These are phyloP conservation scores for Mergus octosetaceus DNA, from an alignment of 2,797 vertebrate genomes.

Conservation along the genomic window DNA sequence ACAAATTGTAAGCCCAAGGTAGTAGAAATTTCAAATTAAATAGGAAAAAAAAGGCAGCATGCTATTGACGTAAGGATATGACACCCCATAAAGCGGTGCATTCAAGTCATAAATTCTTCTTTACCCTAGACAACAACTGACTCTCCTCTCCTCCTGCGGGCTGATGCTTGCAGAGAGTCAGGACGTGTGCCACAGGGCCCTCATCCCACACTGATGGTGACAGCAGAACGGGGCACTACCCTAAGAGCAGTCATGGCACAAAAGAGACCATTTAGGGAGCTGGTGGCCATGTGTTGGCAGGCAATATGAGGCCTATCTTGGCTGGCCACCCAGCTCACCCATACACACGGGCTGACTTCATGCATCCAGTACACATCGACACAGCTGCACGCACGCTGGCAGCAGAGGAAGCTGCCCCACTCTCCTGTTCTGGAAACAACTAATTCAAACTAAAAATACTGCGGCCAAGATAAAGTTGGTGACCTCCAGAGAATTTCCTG, in stretches of 20 bases:
- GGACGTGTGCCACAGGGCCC: neutral
- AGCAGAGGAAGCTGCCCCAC: neutral
- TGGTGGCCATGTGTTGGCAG: neutral
- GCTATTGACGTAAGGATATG: too few species aligned
- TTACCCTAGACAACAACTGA: neutral
- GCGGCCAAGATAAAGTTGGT: neutral
- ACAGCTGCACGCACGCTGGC: neutral
- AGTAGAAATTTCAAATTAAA: neutral
- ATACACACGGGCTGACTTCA: too few species aligned
- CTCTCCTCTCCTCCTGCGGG: neutral
- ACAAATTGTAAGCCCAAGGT: neutral
- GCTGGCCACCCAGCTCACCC: neutral
- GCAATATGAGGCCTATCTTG: too few species aligned
- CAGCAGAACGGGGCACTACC: neutral
- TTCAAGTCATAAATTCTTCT: neutral
- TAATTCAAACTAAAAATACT: neutral
- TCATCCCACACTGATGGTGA: neutral
- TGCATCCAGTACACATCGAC: neutral
- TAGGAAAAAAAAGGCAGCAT: neutral
- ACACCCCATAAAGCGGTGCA: neutral
- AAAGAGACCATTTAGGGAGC: neutral
- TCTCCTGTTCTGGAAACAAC: neutral
- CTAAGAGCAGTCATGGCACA: neutral
- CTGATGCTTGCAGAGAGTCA: neutral
- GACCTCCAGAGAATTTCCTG: neutral